Evolutionary conservation across 2,888 invertebrate species (phyloP).

Genomic region (Lymantria monacha): DNA sequence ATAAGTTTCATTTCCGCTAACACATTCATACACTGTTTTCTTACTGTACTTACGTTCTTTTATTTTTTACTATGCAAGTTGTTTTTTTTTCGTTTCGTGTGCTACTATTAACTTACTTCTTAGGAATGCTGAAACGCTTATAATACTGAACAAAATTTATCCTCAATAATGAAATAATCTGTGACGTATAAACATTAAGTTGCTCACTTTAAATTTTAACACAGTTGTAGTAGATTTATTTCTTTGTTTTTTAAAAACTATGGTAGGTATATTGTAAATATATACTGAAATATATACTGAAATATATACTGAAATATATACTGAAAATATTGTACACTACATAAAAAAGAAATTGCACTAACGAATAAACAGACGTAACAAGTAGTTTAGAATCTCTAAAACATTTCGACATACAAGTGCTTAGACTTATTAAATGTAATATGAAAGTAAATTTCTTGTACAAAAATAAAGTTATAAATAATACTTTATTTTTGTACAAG

Average conservation of each 20-base stretch:
- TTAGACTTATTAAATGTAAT: constrained; percentile 12
- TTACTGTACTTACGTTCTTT: constrained; percentile 60
- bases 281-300: no score
- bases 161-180: constrained; percentile 37
- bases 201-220: constrained; percentile 72
- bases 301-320: no score
- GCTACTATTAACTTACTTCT: constrained; percentile 8
- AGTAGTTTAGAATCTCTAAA: constrained; percentile 27
- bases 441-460: constrained; percentile 25
- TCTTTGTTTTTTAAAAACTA: constrained; percentile 16
- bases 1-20: constrained; percentile 52
- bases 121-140: constrained; percentile 19
- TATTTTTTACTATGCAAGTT: constrained; percentile 33
- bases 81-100: constrained; percentile 31
- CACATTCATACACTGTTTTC: constrained; percentile 46
- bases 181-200: constrained; percentile 61
- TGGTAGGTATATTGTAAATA: no score
- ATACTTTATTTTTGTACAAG: constrained; percentile 35
- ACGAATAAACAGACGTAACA: constrained; percentile 4
- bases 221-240: constrained; percentile 42
- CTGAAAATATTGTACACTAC: constrained; percentile 1
- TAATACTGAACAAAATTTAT: constrained; percentile 21
- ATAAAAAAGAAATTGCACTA: not conserved
- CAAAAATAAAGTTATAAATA: constrained; percentile 24
- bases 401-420: constrained; percentile 23